Base-by-base conservation (phyloP, 2,113 vertebrate genomes). In the Coreoperca whiteheadi region DNA sequence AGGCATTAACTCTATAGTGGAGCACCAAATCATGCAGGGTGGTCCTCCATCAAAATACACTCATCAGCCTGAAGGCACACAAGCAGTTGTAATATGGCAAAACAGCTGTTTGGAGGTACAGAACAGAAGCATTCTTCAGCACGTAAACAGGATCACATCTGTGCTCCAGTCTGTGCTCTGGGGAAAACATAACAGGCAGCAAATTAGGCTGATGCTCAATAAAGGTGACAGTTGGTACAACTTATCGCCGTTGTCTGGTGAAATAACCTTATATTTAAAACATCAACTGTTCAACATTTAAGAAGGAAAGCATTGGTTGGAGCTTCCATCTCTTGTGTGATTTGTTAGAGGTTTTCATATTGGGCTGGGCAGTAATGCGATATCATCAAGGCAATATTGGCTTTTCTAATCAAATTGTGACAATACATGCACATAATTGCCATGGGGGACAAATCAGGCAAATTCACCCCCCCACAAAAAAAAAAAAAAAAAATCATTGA, bases 1-100 rank as follows among this genome's bases (percentile, higher is more conserved):
- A 85, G 70, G 68, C 84, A 80, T 90, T 87, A 89, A 73, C 39
- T 32, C 81, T 70, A 79, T 28, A 66, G 81, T 6, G 71, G 75
- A 77, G 79, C 84, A 53, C 64, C 74, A 84, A 81, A 90, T 89
- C 88, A 86, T 37, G 81, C 60, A 18, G 80, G 75, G 74, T 41
- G 76, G 83, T 53, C 89, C 87, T 84, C 81, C 78, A 84, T 87
- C 82, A 84, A 81, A 85, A 83, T 28, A 73, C 84, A 76, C 21
- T 69, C 43, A 51, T 81, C 60, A 51, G 84, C 91, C 86, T 20
- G 59, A 79, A 79, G 88, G 75, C 32, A 9, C 46, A 65, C 83
- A 25, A 20, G 83, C 56, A 32, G 84, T 54, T 25, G 53, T 18
- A 66, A 68, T 23, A 30, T 32, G 12, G 15, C 34, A 79, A 46